These are phyloP conservation scores for Melinopterus prodromus DNA, from an alignment of 2,888 invertebrate genomes.

Conservation along the genomic window DNA sequence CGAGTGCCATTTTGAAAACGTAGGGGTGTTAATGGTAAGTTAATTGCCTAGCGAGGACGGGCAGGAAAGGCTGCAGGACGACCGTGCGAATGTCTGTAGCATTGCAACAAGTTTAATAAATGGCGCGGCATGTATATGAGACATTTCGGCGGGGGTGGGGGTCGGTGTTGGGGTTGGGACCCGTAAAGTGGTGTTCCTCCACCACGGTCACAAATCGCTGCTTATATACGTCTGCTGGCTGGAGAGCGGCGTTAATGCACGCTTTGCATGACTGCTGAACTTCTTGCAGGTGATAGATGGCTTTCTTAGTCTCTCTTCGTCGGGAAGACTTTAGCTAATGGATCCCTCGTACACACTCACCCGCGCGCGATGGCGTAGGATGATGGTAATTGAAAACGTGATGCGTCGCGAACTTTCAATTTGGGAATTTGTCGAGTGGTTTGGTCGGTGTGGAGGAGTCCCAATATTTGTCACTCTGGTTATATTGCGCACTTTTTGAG, in stretches of 20 bases:
- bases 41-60: not conserved
- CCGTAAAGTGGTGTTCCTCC: slow-evolving; percentile 12
- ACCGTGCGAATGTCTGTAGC: not conserved
- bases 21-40: slow-evolving; percentile 5
- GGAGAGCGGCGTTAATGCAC: slow-evolving; percentile 43
- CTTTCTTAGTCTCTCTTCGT: slow-evolving; percentile 43
- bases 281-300: slow-evolving; percentile 45
- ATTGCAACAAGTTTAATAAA: slow-evolving; percentile 38
- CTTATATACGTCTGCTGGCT: slow-evolving; percentile 41
- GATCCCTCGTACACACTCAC: slow-evolving; percentile 25
- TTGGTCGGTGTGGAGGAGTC: not conserved
- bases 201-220: slow-evolving; percentile 56
- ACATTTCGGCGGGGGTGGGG: slow-evolving; percentile 17
- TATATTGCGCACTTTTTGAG: too few species aligned
- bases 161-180: not conserved
- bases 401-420: slow-evolving; percentile 34
- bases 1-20: not conserved
- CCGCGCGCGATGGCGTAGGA: not conserved
- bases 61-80: slow-evolving; percentile 25
- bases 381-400: slow-evolving; percentile 49
- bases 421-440: not conserved
- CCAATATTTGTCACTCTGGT: not conserved
- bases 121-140: slow-evolving; percentile 35
- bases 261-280: slow-evolving; percentile 46
- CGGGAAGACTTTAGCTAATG: slow-evolving; percentile 43